Evolutionary conservation across 2,888 invertebrate species (phyloP), one percentile per base, ranked within the genome.

Genomic region (Ophion costatus): DNA sequence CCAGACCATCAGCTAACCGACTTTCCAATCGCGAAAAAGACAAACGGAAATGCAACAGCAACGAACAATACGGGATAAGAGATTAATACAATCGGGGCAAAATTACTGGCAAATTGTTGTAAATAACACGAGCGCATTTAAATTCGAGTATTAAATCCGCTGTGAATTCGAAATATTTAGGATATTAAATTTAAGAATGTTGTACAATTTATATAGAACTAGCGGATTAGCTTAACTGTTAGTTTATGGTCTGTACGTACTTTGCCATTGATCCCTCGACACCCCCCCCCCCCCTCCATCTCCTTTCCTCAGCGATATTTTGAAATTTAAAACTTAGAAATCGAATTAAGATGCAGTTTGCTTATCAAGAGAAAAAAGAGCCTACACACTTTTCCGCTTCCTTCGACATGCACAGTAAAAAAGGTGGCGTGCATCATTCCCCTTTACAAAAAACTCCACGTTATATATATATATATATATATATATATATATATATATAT

Each of bases 1-100:
- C 92, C 92, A 92, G 92, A 92, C 92, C 92, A 93, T 93, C 92
- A 92, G 93, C 91, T 93, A 93, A 93, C 17, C 91, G 89, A 87
- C 88, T 86, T 88, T 80, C 87, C 87, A 83, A 87, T 78, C 80
- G 81, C 80, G 87, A 86, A 73, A 57, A 69, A 63, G 85, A 87
- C 69, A 71, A 79, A 88, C 71, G 24, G 80, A 69, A 57, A 64
- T 76, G 3, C 20, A 83, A 80, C 38, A 38, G 4, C 51, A 51
- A 51, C 51, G 51, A 51, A 51, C 51, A 14, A 14, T 17, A 51
- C 17, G 51, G 71, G 64, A 85, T 82, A 82, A n/a, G 20, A 70
- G 2, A 33, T 56, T 17, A n/a, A 5, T 22, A 57, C 61, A 10
- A 73, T 38, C 11, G 29, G n/a, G 73, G 29, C 56, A n/a, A 57